Conservation (phyloP, 2,888 invertebrate species). For the Polylopha cassiicola region DNA sequence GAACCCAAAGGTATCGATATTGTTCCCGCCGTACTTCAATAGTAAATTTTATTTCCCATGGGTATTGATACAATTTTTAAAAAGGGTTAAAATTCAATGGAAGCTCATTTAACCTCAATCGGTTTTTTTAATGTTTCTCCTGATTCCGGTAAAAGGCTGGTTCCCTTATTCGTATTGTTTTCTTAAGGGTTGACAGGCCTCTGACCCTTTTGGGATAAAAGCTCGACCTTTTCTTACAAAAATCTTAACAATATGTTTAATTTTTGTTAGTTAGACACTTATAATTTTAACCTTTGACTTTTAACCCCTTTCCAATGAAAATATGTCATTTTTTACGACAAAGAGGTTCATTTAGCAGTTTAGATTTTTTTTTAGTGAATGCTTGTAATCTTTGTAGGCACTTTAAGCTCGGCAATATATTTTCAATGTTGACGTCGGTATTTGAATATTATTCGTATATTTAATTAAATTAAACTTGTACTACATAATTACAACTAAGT, state of each 20-base stretch:
- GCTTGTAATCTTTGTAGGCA: neutral
- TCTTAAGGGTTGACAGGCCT: slow-evolving; percentile 11
- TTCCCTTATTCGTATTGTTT: too few relatives aligned
- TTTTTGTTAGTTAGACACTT: slow-evolving; percentile 7
- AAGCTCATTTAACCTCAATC: too few relatives aligned
- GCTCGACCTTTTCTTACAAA: slow-evolving; percentile 12
- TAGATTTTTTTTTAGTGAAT: neutral
- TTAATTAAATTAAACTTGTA: too few relatives aligned
- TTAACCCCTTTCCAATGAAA: neutral
- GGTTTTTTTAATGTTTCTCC: too few relatives aligned
- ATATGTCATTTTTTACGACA: slow-evolving; percentile 6
- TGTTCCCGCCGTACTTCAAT: too few relatives aligned
- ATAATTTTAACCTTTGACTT: slow-evolving; percentile 16
- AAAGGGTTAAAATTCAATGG: too few relatives aligned
- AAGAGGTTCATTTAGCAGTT: neutral
- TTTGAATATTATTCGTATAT: too few relatives aligned
- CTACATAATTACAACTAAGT: too few relatives aligned
- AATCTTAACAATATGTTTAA: slow-evolving; percentile 1
- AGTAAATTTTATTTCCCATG: too few relatives aligned
- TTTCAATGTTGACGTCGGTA: too few relatives aligned
- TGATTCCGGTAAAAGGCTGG: slow-evolving; percentile 12
- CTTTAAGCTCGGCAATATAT: neutral
- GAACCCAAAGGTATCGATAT: too few relatives aligned
- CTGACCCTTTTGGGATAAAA: slow-evolving; percentile 10
- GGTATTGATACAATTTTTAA: too few relatives aligned